These are phyloP conservation scores for Noctua comes DNA, from an alignment of 2,888 invertebrate species.

Conservation along the genomic window DNA sequence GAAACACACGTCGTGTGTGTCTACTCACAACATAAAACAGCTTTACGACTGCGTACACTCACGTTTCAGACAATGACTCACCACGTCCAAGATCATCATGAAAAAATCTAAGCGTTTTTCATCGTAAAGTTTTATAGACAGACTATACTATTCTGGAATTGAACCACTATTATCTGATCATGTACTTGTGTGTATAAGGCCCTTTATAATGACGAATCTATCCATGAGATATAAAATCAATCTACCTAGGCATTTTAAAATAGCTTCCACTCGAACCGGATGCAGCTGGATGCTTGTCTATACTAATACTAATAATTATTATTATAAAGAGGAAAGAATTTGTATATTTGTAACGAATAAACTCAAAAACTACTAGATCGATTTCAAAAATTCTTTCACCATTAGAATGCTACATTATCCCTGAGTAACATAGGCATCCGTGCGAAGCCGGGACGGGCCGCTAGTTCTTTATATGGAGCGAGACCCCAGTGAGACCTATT, in stretches of 20 bases:
- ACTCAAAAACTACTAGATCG: no score
- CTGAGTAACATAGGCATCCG: no score
- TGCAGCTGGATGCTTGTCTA: not conserved
- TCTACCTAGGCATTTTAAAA: not conserved
- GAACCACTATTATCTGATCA: not conserved
- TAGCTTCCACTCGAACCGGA: not conserved
- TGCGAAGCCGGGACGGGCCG: no score
- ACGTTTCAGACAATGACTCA: constrained; percentile 39
- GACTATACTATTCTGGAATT: not conserved
- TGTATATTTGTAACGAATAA: no score
- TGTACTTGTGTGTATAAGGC: not conserved
- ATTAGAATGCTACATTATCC: no score
- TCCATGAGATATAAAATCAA: not conserved
- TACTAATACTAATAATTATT: no score
- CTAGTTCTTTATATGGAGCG: not conserved
- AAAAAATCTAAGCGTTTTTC: constrained; percentile 29
- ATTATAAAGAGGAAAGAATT: no score
- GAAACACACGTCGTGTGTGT: constrained; percentile 13
- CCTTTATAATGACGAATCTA: not conserved
- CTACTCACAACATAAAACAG: constrained; percentile 33
- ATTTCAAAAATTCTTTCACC: no score
- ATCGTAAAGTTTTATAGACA: constrained; percentile 16
- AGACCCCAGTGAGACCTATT: not conserved
- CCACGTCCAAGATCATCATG: not conserved
- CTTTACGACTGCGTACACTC: constrained; percentile 27